These are phyloP conservation scores for Sylvilagus floridanus DNA, from an alignment of 2,797 vertebrate genomes.

Conservation along the genomic window DNA sequence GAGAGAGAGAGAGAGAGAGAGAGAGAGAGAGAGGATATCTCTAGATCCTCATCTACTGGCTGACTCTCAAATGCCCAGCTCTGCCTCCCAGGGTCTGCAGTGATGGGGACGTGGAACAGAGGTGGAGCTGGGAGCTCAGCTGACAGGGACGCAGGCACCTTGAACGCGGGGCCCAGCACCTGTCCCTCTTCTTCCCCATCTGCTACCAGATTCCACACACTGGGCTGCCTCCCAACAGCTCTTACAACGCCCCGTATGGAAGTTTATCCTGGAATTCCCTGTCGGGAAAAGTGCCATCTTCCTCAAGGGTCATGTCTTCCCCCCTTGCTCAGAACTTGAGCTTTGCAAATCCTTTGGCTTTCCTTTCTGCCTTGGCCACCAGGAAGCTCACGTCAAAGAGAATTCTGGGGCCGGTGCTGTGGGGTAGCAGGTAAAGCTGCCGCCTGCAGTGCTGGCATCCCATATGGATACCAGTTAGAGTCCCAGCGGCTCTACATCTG, in stretches of 20 bases:
- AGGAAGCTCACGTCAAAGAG: conserved; percentile 56
- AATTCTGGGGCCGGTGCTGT: not conserved
- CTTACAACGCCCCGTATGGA: not conserved
- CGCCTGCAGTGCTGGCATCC: too few species aligned
- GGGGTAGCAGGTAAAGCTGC: too few species aligned
- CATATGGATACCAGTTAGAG: too few species aligned
- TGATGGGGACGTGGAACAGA: too few species aligned
- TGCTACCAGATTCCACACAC: not conserved
- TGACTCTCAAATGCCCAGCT: not conserved
- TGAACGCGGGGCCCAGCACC: too few species aligned
- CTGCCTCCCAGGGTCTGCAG: too few species aligned
- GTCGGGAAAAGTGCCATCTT: not conserved
- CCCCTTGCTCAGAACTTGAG: not conserved
- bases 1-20: not conserved
- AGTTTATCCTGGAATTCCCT: not conserved
- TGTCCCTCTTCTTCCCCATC: not conserved
- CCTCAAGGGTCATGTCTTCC: not conserved
- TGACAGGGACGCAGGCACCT: too few species aligned
- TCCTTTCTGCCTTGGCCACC: not conserved
- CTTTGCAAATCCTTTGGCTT: not conserved
- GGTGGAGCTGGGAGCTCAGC: too few species aligned
- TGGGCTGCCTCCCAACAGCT: not conserved
- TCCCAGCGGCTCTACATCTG: too few species aligned
- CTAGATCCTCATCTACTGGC: too few species aligned
- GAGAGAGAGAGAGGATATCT: not conserved